phyloP scores from a whole-genome alignment of 1,140 invertebrate species.

The Apocrypta bakeri region DNA sequence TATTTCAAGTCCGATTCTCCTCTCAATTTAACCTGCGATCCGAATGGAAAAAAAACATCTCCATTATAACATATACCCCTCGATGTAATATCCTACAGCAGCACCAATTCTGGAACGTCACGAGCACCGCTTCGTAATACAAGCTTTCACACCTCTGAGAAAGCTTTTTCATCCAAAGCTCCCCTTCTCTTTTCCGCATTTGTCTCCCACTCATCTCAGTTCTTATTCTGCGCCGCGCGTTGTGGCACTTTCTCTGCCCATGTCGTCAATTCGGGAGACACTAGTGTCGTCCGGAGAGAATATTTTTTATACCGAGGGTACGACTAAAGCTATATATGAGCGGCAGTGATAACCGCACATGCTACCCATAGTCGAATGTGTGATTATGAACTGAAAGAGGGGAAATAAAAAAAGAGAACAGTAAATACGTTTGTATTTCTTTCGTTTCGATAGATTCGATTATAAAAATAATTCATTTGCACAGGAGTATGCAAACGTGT shows the following conservation, averaged over 20 bases:
- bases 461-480: too few relatives aligned
- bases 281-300: neutral
- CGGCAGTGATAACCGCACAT: constrained; percentile 13
- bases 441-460: too few relatives aligned
- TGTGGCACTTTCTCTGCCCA: neutral
- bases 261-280: constrained; percentile 24
- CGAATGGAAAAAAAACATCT: neutral
- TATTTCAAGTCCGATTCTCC: neutral
- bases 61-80: too few relatives aligned
- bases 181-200: constrained; percentile 9
- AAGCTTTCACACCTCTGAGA: constrained; percentile 32
- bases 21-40: neutral
- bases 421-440: neutral
- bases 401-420: neutral
- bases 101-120: neutral
- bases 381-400: neutral
- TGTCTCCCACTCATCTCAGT: constrained; percentile 35
- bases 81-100: neutral
- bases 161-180: constrained; percentile 8
- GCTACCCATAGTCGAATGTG: constrained; percentile 13
- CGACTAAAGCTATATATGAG: neutral
- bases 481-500: too few relatives aligned
- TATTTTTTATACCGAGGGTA: constrained; percentile 33
- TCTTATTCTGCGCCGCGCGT: constrained; percentile 25
- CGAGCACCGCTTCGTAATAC: neutral